Evolutionary conservation across 2,113 vertebrate species (phyloP), one percentile per base, ranked within the genome.

Genomic region (Scalopus aquaticus): DNA sequence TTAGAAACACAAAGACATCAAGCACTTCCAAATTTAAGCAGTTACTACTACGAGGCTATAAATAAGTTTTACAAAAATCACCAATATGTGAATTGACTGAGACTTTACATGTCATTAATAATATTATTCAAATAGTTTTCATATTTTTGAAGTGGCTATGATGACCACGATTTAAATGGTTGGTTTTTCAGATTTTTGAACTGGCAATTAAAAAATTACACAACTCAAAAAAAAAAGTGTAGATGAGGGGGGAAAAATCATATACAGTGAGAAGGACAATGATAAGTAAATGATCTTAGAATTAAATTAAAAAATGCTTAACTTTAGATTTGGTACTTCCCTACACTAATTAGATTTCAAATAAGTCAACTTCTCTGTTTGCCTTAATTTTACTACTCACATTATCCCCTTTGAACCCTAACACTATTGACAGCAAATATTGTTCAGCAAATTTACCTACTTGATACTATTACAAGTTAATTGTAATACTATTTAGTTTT

Each of bases 371-470:
- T 37, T 94, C 39, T 93, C 56, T 82, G 54, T 19, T 84, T 90
- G n/a, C 56, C 65, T 92, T 28, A 56, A 0, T 84, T 77, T 96
- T 91, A 30, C 78, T 32, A 85, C 69, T 80, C 80, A 85, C 28
- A 74, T 83, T 83, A 67, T 56, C 22, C 58, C 51, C 72, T 89
- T 72, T 5, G 24, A 90, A 15, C 30, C 39, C 65, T 81, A 81
- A 82, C 58, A 86, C 65, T 91, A 80, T 35, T 78, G 7, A 89
- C 9, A 58, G 15, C 5, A 91, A 88, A 69, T 86, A 95, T 83
- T 94, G 80, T 93, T 4, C 26, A 94, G 30, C 28, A 88, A 44
- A 65, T 83, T 72, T 92, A 79, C 82, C 35, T 81, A 95, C 13
- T 32, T n/a, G 62, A 6, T 84, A 74, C 30, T 56, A 0, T 84